Evolutionary conservation across 2,113 vertebrate genomes (phyloP), one percentile per base, ranked within the genome.

Genomic region (Anarrhichthys ocellatus): DNA sequence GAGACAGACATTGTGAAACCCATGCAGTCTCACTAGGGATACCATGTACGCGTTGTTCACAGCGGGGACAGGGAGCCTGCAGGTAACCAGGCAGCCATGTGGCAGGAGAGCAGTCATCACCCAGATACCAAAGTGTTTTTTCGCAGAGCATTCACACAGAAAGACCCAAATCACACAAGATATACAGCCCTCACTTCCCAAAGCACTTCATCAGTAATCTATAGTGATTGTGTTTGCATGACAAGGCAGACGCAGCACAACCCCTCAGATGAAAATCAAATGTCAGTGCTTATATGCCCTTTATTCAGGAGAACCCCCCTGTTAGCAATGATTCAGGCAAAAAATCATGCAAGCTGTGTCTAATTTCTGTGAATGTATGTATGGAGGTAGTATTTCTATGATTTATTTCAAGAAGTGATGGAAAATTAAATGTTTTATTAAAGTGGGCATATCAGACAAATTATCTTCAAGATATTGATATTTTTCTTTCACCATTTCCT

Each of bases 51-150:
- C 87, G 86, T 85, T 88, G 63, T 72, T 73, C 76, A 84, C 87
- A 85, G 83, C 50, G 75, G 79, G 78, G 52, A 76, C 46, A 58
- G 48, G 65, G 36, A 72, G 77, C 27, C 70, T 79, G 74, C 85
- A 88, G 90, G 94, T 93, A 92, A 93, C 93, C 91, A 91, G 76
- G 93, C 93, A 93, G 86, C 91, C 82, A 64, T 80, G 77, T 82
- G 88, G 77, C 87, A 87, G 73, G 92, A 92, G 93, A 92, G 81
- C 46, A 63, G 78, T 89, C 86, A 89, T 85, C 80, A 89, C 73
- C 73, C 73, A 80, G 91, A 91, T 80, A 91, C 89, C 78, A 69
- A n/a, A 82, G 85, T 92, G 87, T 89, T 94, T 93, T 94, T 93
- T 75, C 67, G 59, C 69, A 73, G 65, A 89, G 82, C 44, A 24